Conservation (phyloP, 1,140 invertebrate genomes). For the Nasonia giraulti region DNA sequence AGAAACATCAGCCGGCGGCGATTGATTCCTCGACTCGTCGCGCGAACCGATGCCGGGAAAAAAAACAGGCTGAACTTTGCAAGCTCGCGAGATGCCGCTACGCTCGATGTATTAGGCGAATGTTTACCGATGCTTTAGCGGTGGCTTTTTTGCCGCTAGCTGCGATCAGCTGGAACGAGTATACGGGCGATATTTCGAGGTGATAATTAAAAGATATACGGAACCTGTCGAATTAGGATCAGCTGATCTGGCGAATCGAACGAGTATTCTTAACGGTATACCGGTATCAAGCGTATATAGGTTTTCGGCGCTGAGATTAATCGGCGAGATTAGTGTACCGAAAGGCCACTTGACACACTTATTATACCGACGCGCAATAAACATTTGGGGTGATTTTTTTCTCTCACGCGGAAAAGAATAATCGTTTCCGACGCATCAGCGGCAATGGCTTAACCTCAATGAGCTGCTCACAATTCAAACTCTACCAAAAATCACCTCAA, state of each 20-base stretch:
- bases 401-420: too few species aligned
- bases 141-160: not conserved
- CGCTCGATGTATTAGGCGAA: not conserved
- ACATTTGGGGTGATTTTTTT: too few species aligned
- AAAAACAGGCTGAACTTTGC: conserved; percentile 9
- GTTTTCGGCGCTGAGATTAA: conserved; percentile 34
- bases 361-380: too few species aligned
- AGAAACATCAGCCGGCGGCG: not conserved
- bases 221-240: not conserved
- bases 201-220: not conserved
- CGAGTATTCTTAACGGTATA: conserved; percentile 21
- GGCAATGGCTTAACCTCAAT: too few species aligned
- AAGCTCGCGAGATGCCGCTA: not conserved
- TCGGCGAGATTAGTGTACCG: not conserved
- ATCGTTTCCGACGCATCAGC: too few species aligned
- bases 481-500: too few species aligned
- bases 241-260: not conserved
- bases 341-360: conserved; percentile 16
- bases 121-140: not conserved
- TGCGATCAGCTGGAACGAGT: too few species aligned
- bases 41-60: not conserved
- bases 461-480: too few species aligned
- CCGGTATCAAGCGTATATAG: not conserved
- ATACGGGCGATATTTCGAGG: too few species aligned
- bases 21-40: conserved; percentile 29